phyloP scores from a whole-genome alignment of 1,140 invertebrate species.

The Polyergus mexicanus region DNA sequence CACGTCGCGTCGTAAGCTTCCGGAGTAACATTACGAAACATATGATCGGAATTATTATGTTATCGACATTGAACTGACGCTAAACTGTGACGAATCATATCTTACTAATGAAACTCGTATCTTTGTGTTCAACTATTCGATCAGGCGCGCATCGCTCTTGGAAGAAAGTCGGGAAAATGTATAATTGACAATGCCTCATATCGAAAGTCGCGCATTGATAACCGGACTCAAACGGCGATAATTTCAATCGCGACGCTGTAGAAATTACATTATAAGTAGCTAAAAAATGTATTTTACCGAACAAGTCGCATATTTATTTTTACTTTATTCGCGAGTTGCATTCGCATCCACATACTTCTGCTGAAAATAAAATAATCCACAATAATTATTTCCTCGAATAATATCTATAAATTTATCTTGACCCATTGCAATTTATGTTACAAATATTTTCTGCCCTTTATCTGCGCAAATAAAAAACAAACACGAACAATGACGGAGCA shows the following conservation, averaged over 20 bases:
- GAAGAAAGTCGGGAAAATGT: constrained; percentile 72
- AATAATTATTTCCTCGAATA: constrained; percentile 3
- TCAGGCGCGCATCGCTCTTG: neutral
- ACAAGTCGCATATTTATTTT: neutral
- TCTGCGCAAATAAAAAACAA: neutral
- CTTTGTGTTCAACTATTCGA: neutral
- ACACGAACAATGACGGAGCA: constrained; percentile 24
- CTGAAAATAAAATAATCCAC: constrained; percentile 24
- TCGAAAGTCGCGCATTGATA: constrained; percentile 45
- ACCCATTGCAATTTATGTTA: neutral
- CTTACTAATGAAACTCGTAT: neutral
- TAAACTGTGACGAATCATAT: constrained; percentile 8
- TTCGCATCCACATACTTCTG: neutral
- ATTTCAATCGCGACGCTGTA: neutral
- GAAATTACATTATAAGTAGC: neutral
- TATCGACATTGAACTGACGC: constrained; percentile 1
- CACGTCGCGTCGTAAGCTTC: constrained; percentile 14
- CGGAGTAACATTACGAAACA: constrained; percentile 41
- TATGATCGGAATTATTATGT: constrained; percentile 1
- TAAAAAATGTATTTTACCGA: constrained; percentile 7
- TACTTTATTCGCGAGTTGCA: neutral
- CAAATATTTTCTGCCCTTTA: neutral
- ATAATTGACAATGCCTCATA: constrained; percentile 45
- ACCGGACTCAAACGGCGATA: constrained; percentile 43
- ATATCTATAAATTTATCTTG: neutral